These are phyloP conservation scores for Gambusia holbrooki DNA, from an alignment of 2,113 vertebrate genomes.

Conservation along the genomic window DNA sequence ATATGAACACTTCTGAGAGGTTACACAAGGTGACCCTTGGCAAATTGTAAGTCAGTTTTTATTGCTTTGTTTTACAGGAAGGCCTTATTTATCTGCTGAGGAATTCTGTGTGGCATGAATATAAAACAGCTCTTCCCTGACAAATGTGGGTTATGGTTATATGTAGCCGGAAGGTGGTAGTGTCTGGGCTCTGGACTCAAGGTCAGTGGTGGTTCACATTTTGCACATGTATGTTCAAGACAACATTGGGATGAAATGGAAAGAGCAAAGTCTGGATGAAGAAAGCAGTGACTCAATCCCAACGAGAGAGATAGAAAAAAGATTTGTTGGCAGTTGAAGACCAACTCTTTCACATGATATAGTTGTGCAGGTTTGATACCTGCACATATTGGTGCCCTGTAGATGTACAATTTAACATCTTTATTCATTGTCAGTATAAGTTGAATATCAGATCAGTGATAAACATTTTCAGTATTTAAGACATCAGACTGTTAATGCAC, in stretches of 20 bases:
- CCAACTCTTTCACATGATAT: constrained; percentile 24
- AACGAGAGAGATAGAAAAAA: constrained; percentile 17
- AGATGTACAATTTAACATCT: no score
- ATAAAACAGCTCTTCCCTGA: constrained; percentile 45
- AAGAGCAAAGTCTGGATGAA: background rate
- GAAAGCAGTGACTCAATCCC: constrained; percentile 16
- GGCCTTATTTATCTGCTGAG: constrained; percentile 67
- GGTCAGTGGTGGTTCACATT: constrained; percentile 40
- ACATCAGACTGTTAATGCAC: no score
- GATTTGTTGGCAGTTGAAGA: background rate
- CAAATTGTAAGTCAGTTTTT: constrained; percentile 47
- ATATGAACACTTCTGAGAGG: constrained; percentile 31
- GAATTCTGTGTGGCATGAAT: constrained; percentile 62
- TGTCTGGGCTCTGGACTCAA: constrained; percentile 40
- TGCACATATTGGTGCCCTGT: no score
- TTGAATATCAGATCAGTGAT: no score
- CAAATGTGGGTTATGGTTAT: constrained; percentile 46
- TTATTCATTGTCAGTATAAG: no score
- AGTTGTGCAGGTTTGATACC: constrained; percentile 9
- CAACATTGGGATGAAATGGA: constrained; percentile 16
- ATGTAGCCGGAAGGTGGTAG: constrained; percentile 26
- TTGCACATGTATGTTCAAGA: constrained; percentile 19
- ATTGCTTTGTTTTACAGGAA: constrained; percentile 59
- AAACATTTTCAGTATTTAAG: no score
- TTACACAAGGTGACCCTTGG: constrained; percentile 48